Evolutionary conservation across 1,140 invertebrate species (phyloP).

Genomic region (Pseudomyrmex gracilis): DNA sequence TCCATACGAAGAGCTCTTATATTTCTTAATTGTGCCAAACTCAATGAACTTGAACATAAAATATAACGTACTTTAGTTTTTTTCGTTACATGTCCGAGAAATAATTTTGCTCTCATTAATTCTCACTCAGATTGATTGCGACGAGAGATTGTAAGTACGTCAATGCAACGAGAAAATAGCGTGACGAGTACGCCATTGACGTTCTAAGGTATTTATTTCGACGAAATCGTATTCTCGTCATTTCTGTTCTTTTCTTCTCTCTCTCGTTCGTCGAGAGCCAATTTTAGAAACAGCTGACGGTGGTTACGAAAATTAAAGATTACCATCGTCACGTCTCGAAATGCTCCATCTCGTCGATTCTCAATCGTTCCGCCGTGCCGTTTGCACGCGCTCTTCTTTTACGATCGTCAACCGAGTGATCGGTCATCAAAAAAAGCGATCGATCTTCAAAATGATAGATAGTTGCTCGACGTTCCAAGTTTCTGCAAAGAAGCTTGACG

Average conservation of each 20-base stretch:
- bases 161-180: neutral
- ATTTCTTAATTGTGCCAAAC: neutral
- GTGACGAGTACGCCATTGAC: slow-evolving; percentile 25
- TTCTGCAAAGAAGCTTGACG: slow-evolving; percentile 9
- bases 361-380: slow-evolving; percentile 20
- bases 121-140: neutral
- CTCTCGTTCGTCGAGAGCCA: slow-evolving; percentile 13
- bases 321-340: slow-evolving; percentile 34
- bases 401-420: neutral
- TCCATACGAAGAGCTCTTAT: neutral
- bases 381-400: neutral
- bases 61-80: neutral
- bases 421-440: slow-evolving; percentile 7
- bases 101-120: neutral
- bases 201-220: slow-evolving; percentile 33
- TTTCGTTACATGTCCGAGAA: neutral
- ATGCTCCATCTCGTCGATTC: slow-evolving; percentile 13
- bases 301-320: slow-evolving; percentile 57
- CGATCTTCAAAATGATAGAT: slow-evolving; percentile 31
- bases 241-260: slow-evolving; percentile 32
- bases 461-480: neutral
- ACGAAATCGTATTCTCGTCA: slow-evolving; percentile 26
- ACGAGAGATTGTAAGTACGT: neutral
- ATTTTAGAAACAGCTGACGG: slow-evolving; percentile 60
- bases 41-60: neutral